Percentiles rank a stretch among this genome's conserved stretches.
Evolutionary conservation across 2,888 invertebrate genomes (phyloP).

Genomic region (Nemurella pictetii): DNA sequence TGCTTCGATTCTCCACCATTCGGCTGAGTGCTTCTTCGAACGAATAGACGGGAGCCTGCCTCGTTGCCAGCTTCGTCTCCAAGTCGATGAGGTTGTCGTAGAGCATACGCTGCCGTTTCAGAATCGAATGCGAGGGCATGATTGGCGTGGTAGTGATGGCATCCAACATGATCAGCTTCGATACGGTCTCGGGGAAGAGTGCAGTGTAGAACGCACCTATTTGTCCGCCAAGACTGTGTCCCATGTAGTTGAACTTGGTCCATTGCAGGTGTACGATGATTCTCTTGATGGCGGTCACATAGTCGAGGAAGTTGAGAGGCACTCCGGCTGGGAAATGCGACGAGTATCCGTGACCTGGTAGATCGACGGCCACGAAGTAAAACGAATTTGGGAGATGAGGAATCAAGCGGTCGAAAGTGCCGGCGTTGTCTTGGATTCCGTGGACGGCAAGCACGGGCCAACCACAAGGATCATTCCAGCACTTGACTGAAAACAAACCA

Average conservation of each 20-base stretch:
- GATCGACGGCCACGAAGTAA: constrained; percentile 53
- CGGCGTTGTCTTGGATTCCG: constrained; percentile 54
- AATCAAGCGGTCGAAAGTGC: constrained; percentile 53
- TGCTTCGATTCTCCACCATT: constrained; percentile 53
- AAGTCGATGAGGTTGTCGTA: constrained; percentile 51
- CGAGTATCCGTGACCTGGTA: constrained; percentile 56
- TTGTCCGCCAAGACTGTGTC: constrained; percentile 59
- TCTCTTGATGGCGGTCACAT: constrained; percentile 47
- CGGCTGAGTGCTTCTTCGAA: constrained; percentile 48
- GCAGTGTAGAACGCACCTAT: constrained; percentile 50
- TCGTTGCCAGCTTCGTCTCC: constrained; percentile 44
- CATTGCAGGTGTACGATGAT: constrained; percentile 52
- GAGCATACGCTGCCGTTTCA: constrained; percentile 48
- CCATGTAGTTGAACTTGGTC: constrained; percentile 50
- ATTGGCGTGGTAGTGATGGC: constrained; percentile 47
- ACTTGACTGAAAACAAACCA: constrained; percentile 47
- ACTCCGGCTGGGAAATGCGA: constrained; percentile 51
- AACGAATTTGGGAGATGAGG: constrained; percentile 49
- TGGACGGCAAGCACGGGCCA: constrained; percentile 49
- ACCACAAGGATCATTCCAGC: constrained; percentile 49
- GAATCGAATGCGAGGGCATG: constrained; percentile 44
- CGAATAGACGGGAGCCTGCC: constrained; percentile 44
- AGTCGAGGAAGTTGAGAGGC: constrained; percentile 50
- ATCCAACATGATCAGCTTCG: constrained; percentile 55
- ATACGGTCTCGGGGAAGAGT: constrained; percentile 53